Evolutionary conservation across 2,113 vertebrate species (phyloP), one percentile per base, ranked within the genome.

Genomic region (Alethe castanea): DNA sequence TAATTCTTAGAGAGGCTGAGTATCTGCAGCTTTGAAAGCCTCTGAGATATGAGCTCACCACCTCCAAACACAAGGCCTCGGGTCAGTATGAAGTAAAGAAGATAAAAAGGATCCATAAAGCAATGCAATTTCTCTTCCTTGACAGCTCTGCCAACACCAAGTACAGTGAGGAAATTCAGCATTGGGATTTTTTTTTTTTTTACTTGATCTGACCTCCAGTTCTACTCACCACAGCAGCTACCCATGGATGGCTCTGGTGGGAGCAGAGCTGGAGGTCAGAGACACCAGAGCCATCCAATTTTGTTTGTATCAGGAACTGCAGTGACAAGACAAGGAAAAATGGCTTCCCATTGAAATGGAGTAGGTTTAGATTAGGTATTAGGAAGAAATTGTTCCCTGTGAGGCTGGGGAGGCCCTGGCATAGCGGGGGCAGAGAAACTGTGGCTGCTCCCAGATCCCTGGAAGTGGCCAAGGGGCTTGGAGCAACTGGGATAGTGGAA

Each of bases 1-100:
- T 60, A 69, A 81, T 78, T 94, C 81, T 86, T 79, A 31, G 48
- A 92, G 36, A 86, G 56, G 52, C 33, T 62, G 65, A 92, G 77
- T 8, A 61, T 31, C 14, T 64, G 73, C 67, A 92, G 90, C 73
- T 71, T 45, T 13, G 8, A 90, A 76, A 95, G 78, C 78, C 88
- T 90, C 69, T 2, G 16, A 96, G 93, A 60, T 59, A 47, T 4
- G 48, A 85, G 83, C 93, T 92, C 83, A 61, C 70, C 20, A 36
- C 65, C 66, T 71, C 73, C 0, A 0, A 90, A 69, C 44, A 71
- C 2, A 0, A 72, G 69, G 78, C 78, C 70, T 56, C 8, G 0
- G 57, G 78, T 94, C 85, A 85, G 79, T 81, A 57, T 1, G 22
- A 81, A 82, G 64, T 22, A 54, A 86, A 71, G 69, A 70, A 56